phyloP scores from a whole-genome alignment of 2,888 invertebrate species.

The Tenthredo notha region DNA sequence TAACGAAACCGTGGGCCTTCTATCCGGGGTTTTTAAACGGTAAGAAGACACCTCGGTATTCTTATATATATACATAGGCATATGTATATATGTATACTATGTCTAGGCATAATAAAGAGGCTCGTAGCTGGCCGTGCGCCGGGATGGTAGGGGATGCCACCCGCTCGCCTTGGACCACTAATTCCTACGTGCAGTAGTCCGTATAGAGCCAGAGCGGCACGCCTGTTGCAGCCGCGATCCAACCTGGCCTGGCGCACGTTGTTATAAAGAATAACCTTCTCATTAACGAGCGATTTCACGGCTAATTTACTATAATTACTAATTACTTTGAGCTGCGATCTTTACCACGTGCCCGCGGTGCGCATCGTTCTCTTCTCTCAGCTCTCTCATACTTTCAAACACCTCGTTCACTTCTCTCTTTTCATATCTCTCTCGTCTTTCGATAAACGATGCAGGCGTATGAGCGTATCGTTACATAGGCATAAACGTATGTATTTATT shows the following conservation, averaged over 20 bases:
- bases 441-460: slow-evolving; percentile 20
- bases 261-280: slow-evolving; percentile 52
- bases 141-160: slow-evolving; percentile 40
- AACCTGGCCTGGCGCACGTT: slow-evolving; percentile 17
- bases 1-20: neutral
- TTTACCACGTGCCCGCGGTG: slow-evolving; percentile 44
- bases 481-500: neutral
- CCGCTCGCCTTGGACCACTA: slow-evolving; percentile 45
- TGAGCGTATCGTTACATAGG: slow-evolving; percentile 26
- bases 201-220: slow-evolving; percentile 78
- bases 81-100: neutral
- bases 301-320: slow-evolving; percentile 52
- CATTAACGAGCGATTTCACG: slow-evolving; percentile 52
- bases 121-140: slow-evolving; percentile 5
- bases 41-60: neutral
- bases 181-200: slow-evolving; percentile 78
- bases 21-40: neutral
- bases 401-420: neutral
- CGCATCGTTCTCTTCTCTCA: slow-evolving; percentile 1
- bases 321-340: slow-evolving; percentile 47
- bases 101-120: slow-evolving; percentile 45
- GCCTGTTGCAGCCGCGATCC: slow-evolving; percentile 68
- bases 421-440: slow-evolving; percentile 13
- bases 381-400: neutral
- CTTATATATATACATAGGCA: neutral